A percentile compares a stretch with the other conserved stretches of the same genome.
Evolutionary conservation across 2,888 invertebrate species (phyloP).

Genomic region (Drosophila melanosoma): DNA sequence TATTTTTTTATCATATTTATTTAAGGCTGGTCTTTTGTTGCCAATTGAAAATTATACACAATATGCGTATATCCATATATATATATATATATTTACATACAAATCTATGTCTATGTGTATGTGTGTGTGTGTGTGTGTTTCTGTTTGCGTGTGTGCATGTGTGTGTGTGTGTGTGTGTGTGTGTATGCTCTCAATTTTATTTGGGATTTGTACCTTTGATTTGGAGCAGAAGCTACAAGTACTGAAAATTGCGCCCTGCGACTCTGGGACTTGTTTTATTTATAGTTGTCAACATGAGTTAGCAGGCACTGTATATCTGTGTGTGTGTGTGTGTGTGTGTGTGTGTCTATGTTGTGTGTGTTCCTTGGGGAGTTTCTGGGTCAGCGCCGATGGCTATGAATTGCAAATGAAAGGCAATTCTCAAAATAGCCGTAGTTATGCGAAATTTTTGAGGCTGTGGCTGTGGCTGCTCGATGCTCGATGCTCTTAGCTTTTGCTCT

Average conservation of each 20-base stretch:
- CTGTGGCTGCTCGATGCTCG: constrained; percentile 17
- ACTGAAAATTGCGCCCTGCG: constrained; percentile 16
- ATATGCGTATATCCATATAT: background rate
- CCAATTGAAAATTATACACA: constrained; percentile 32
- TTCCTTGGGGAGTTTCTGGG: constrained; percentile 67
- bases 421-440: constrained; percentile 64
- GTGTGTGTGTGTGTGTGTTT: background rate
- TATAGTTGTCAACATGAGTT: constrained; percentile 67
- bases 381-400: constrained; percentile 64
- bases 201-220: constrained; percentile 27
- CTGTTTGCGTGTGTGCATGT: too few relatives aligned
- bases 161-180: background rate
- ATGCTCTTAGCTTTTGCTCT: constrained; percentile 65
- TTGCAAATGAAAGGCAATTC: constrained; percentile 65
- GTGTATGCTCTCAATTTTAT: constrained; percentile 26
- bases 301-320: constrained; percentile 31
- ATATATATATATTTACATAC: background rate
- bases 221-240: constrained; percentile 46
- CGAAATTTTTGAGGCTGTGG: constrained; percentile 56
- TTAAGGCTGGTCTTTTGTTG: constrained; percentile 52
- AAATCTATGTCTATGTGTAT: background rate
- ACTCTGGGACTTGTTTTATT: constrained; percentile 44
- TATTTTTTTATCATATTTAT: constrained; percentile 75
- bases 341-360: constrained; percentile 15
- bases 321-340: background rate